phyloP scores from a whole-genome alignment of 1,140 invertebrate genomes.

The Dysdera silvatica region DNA sequence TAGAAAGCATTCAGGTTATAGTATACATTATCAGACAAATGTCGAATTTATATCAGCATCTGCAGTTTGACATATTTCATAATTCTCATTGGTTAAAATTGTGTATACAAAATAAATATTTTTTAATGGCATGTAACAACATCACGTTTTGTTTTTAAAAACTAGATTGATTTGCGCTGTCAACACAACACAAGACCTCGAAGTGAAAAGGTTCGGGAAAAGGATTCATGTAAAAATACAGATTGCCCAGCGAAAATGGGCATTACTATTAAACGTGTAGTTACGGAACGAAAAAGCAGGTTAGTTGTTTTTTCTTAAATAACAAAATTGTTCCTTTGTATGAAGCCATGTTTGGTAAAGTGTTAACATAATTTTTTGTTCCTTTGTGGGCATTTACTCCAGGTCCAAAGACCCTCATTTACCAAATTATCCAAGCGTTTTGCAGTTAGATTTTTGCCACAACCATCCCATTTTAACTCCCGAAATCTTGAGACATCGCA shows the following conservation, averaged over 20 bases:
- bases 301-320: neutral
- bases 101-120: too few relatives aligned
- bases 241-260: conserved; percentile 27
- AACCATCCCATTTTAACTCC: conserved; percentile 20
- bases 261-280: conserved; percentile 23
- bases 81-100: too few relatives aligned
- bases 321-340: neutral
- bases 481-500: conserved; percentile 19
- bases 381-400: neutral
- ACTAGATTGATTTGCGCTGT: conserved; percentile 18
- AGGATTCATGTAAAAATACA: conserved; percentile 27
- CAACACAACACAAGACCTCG: conserved; percentile 24
- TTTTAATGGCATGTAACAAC: too few relatives aligned
- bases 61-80: too few relatives aligned
- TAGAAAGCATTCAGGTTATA: too few relatives aligned
- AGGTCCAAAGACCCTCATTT: conserved; percentile 25
- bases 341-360: too few relatives aligned
- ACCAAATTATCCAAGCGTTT: conserved; percentile 14
- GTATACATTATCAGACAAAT: too few relatives aligned
- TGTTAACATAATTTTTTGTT: too few relatives aligned
- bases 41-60: too few relatives aligned
- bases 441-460: conserved; percentile 23
- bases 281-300: conserved; percentile 28
- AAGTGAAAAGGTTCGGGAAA: conserved; percentile 25
- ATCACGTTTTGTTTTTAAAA: neutral